A percentile compares a stretch with the other conserved stretches of the same genome.
These are phyloP conservation scores for Lytechinus variegatus DNA, from an alignment of 35 echinoderm and acorn worm genomes.

Conservation along the genomic window DNA sequence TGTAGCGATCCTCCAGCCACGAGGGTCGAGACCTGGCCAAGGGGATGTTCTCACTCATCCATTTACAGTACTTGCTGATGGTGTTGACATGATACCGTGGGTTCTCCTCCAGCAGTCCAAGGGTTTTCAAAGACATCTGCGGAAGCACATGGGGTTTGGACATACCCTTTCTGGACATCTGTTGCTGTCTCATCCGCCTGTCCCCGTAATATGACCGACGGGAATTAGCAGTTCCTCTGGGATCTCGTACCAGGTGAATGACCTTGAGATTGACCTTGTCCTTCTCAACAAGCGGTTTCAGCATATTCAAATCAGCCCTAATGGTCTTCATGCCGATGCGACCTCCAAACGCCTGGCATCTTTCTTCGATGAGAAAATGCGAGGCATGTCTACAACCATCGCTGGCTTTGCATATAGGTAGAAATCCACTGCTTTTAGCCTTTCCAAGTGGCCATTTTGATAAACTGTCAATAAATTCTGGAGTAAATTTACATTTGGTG, in stretches of 20 bases:
- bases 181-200: neutral
- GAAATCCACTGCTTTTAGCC: slow-evolving; percentile 58
- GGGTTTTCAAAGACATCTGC: neutral
- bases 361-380: slow-evolving; percentile 30
- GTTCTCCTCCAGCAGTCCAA: slow-evolving; percentile 50
- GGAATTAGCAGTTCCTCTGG: slow-evolving; percentile 84
- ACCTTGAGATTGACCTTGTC: slow-evolving; percentile 84
- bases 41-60: slow-evolving; percentile 72
- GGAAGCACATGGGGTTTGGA: neutral
- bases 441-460: slow-evolving; percentile 69
- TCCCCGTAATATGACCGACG: slow-evolving; percentile 67
- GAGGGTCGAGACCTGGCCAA: slow-evolving; percentile 58
- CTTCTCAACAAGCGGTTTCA: slow-evolving; percentile 63
- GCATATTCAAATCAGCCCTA: slow-evolving; percentile 68
- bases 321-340: slow-evolving; percentile 83
- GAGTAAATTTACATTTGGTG: slow-evolving; percentile 62
- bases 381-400: slow-evolving; percentile 54
- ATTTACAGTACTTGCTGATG: slow-evolving; percentile 75
- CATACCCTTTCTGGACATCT: neutral
- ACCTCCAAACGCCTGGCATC: slow-evolving; percentile 37
- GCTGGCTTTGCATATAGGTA: slow-evolving; percentile 46
- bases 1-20: slow-evolving; percentile 81
- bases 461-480: slow-evolving; percentile 43
- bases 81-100: slow-evolving; percentile 58
- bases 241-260: slow-evolving; percentile 94